Conservation (phyloP, 64 coral and sea anemone species). For the Stylophora pistillata region DNA sequence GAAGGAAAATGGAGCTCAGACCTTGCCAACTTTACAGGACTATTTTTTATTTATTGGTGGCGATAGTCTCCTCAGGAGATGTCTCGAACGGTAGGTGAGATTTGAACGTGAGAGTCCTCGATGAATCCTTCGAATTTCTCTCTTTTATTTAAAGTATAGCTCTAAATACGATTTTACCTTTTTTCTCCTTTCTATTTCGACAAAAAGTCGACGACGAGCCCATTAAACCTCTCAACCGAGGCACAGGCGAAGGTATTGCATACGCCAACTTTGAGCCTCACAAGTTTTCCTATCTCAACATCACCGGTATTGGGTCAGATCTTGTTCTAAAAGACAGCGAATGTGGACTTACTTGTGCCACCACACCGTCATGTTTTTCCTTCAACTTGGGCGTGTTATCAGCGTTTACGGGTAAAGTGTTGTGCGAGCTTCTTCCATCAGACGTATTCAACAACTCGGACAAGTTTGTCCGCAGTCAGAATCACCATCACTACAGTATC, state of each 20-base stretch:
- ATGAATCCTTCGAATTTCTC: too few relatives aligned
- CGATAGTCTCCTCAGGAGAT: too few relatives aligned
- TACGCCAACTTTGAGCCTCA: not conserved
- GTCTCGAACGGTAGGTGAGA: too few relatives aligned
- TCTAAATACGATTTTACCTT: too few relatives aligned
- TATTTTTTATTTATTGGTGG: too few relatives aligned
- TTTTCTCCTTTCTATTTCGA: too few relatives aligned
- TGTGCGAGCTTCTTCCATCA: not conserved
- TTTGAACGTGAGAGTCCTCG: too few relatives aligned
- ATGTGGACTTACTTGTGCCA: not conserved
- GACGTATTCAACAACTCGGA: constrained; percentile 1
- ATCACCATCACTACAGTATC: constrained; percentile 5
- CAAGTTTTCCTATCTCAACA: not conserved
- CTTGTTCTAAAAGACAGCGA: not conserved
- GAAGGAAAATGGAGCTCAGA: too few relatives aligned
- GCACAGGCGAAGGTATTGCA: not conserved
- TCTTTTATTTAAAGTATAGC: too few relatives aligned
- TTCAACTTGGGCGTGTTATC: too few relatives aligned
- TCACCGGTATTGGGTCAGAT: not conserved
- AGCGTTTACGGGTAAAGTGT: not conserved
- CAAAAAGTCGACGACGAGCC: too few relatives aligned
- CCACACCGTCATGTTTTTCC: not conserved
- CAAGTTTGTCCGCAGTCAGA: not conserved
- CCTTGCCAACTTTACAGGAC: too few relatives aligned
- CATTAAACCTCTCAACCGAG: not conserved